Evolutionary conservation across 2,113 vertebrate species (phyloP).

Genomic region (Gymnobelideus leadbeateri): DNA sequence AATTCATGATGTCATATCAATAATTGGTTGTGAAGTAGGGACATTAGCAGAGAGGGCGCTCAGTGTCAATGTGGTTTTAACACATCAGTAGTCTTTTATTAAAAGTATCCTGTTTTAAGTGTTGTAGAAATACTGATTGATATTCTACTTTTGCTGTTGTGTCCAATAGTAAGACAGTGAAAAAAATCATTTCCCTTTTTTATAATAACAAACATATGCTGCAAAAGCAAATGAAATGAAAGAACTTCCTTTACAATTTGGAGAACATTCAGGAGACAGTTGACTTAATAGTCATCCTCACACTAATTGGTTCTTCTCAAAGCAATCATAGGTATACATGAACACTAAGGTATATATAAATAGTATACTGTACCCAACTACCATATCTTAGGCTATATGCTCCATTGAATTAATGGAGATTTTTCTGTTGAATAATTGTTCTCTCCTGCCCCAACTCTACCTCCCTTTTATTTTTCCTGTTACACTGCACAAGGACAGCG

Average conservation of each 20-base stretch:
- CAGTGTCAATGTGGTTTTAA: neutral
- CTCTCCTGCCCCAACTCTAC: neutral
- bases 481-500: too few species aligned
- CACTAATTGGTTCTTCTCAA: neutral
- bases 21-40: neutral
- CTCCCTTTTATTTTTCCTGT: neutral
- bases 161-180: neutral
- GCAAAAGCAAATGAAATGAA: neutral
- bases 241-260: constrained; percentile 2
- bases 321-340: neutral
- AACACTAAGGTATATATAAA: neutral
- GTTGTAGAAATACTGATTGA: neutral
- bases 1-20: neutral
- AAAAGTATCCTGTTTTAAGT: constrained; percentile 32
- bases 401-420: neutral
- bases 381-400: constrained; percentile 40
- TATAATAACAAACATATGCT: neutral
- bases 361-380: constrained; percentile 1
- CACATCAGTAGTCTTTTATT: neutral
- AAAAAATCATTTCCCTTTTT: constrained; percentile 4
- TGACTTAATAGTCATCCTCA: neutral
- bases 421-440: neutral
- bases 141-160: neutral
- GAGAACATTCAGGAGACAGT: neutral
- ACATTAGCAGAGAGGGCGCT: neutral